Conservation (phyloP, 2,797 vertebrate genomes). For the Margarornis squamiger region DNA sequence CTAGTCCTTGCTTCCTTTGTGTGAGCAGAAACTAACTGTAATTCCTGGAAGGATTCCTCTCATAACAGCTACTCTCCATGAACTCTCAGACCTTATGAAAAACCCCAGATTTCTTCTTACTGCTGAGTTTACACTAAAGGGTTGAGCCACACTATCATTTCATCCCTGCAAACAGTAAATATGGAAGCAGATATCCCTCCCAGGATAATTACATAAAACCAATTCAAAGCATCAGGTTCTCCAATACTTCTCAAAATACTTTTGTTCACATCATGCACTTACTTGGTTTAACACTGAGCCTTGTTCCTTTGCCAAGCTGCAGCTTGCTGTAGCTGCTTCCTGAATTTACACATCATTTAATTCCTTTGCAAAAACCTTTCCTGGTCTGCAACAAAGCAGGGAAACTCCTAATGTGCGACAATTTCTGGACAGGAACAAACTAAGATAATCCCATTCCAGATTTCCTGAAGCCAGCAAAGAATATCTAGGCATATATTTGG, state of each 20-base stretch:
- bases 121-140: background rate
- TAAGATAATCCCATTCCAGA: background rate
- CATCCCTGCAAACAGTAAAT: background rate
- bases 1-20: background rate
- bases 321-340: rapidly evolving
- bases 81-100: background rate
- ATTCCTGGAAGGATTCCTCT: background rate
- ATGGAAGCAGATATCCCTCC: background rate
- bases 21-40: background rate
- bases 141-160: background rate
- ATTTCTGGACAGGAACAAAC: background rate
- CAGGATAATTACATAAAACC: background rate
- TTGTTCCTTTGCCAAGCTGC: conserved; percentile 5
- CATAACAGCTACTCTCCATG: background rate
- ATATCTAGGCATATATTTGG: background rate
- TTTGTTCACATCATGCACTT: background rate
- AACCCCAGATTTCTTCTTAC: rapidly evolving
- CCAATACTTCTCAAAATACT: background rate
- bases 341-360: background rate
- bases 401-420: background rate
- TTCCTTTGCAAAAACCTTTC: background rate
- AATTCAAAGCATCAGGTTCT: background rate
- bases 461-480: background rate
- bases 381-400: background rate
- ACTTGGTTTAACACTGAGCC: background rate